Base-by-base conservation (phyloP, 2,113 vertebrate species). In the Strigops habroptila region DNA sequence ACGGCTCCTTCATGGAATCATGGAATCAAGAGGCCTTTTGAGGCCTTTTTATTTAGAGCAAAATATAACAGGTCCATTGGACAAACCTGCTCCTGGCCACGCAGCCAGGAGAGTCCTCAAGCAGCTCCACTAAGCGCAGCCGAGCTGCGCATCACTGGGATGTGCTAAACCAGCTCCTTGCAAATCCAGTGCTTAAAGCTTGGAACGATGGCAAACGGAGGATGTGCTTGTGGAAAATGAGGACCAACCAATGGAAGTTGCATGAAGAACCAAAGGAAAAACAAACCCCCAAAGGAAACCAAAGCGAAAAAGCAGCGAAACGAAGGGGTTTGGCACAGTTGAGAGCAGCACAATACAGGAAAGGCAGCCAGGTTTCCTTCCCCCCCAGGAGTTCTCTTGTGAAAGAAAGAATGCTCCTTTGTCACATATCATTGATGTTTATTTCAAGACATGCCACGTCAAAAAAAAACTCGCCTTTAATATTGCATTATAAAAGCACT, bases 391-490 rank as follows among this genome's bases (percentile, higher is more conserved):
- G 71, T 48, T 96, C 33, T 91, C 75, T 96, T 93, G 83, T 65
- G 37, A 96, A 98, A 97, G 93, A 97, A 98, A 96, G 96, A 97
- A 93, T 91, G 96, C 94, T 94, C 95, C 95, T 97, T 96, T 76
- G 82, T 95, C 97, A 96, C 98, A 90, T 93, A 98, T 97, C 97
- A 98, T 94, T 63, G 96, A 97, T 97, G 97, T 98, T 98, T 98
- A 98, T 98, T 98, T 98, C 92, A 97, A 97, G 98, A 97, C 98
- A 98, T 98, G 97, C 98, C 97, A 98, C 97, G 97, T 97, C 96
- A 91, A 97, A 97, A 97, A 53, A 60, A 88, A 89, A 82, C 73
- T 97, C 69, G 95, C 97, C 96, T 98, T 97, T 96, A 97, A 97
- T 96, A 97, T 97, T 97, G 97, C 97, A 78, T 98, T 98, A 98